Percentiles rank a stretch among this genome's conserved stretches.
Evolutionary conservation across 2,113 vertebrate genomes (phyloP).

Genomic region (Acrocephalus kingi): DNA sequence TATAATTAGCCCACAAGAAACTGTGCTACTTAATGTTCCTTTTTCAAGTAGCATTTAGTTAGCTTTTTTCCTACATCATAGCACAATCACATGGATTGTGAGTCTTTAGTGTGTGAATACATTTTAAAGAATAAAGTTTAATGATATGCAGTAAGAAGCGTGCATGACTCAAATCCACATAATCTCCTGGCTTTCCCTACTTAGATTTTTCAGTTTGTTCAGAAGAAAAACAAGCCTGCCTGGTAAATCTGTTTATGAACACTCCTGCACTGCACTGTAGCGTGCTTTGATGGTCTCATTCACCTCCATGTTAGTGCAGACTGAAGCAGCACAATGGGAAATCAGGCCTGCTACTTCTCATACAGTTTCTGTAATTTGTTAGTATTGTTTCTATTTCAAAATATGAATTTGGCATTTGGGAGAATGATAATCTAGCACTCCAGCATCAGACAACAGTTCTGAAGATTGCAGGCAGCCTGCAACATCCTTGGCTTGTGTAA

Average conservation of each 20-base stretch:
- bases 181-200: not conserved
- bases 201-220: not conserved
- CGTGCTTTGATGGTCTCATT: not conserved
- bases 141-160: not conserved
- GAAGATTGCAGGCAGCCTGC: not conserved
- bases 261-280: not conserved
- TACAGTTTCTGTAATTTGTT: not conserved
- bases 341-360: not conserved
- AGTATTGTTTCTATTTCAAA: conserved; percentile 10
- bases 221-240: not conserved
- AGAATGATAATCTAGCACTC: not conserved
- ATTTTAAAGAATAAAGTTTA: conserved; percentile 51
- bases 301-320: not conserved
- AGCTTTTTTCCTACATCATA: not conserved
- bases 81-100: conserved; percentile 38
- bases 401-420: not conserved
- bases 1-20: conserved; percentile 13
- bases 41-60: conserved; percentile 5
- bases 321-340: not conserved
- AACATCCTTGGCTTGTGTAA: not conserved
- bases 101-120: conserved; percentile 3
- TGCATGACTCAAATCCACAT: conserved; percentile 23
- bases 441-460: not conserved
- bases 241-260: not conserved
- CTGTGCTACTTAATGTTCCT: not conserved